phyloP scores from a whole-genome alignment of 2,113 vertebrate species.

The Miniopterus natalensis region DNA sequence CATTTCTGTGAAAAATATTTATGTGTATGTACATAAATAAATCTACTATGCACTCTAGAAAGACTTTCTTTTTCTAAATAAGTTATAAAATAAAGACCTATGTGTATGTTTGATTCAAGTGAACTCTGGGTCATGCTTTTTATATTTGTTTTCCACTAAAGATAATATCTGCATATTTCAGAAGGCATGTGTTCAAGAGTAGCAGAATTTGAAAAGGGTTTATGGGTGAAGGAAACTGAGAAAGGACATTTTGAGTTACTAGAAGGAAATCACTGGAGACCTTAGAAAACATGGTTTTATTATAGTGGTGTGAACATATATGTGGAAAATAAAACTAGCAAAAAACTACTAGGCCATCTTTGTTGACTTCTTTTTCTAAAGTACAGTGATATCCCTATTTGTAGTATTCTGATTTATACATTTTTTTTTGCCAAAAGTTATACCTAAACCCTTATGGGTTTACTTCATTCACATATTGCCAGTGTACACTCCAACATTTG shows the following conservation, averaged over 20 bases:
- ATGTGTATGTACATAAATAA: background rate
- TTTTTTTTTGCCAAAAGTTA: background rate
- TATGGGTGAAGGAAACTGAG: background rate
- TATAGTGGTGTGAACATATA: background rate
- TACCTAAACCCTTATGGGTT: background rate
- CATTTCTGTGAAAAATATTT: background rate
- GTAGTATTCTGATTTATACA: background rate
- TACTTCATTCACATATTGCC: background rate
- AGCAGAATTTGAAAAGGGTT: background rate
- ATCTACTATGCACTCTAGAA: background rate
- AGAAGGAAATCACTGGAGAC: background rate
- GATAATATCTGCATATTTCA: background rate
- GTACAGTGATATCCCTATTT: background rate
- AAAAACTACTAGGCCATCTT: background rate
- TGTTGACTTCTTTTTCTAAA: slow-evolving; percentile 23
- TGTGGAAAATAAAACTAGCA: slow-evolving; percentile 9
- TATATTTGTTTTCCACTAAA: background rate
- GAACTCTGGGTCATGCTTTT: background rate
- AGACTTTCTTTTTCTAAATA: background rate
- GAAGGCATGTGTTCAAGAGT: background rate
- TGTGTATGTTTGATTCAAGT: background rate
- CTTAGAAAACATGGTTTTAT: background rate
- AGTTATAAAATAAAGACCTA: background rate
- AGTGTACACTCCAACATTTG: background rate
- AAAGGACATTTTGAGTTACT: slow-evolving; percentile 48